Percentiles rank a stretch among this genome's conserved stretches.
Evolutionary conservation across 2,113 vertebrate species (phyloP).

Genomic region (Corvus cornix): DNA sequence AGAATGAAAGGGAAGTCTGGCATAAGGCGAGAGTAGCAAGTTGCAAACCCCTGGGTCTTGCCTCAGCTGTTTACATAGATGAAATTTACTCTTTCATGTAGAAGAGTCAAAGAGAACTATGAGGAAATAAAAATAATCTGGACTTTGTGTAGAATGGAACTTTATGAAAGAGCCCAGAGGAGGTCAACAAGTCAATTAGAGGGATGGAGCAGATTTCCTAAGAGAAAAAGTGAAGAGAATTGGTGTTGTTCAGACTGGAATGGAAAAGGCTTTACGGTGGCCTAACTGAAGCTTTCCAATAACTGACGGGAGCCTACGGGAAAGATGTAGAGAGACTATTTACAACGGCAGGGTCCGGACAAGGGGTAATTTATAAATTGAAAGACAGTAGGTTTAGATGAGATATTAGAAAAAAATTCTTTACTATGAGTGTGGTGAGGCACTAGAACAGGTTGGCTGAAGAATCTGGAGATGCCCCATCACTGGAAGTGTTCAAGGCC

Average conservation of each 20-base stretch:
- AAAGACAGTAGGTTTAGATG: not conserved
- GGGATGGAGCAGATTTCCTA: not conserved
- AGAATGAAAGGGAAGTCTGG: not conserved
- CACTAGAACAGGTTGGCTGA: not conserved
- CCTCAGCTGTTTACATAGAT: not conserved
- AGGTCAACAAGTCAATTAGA: not conserved
- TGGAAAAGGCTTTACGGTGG: not conserved
- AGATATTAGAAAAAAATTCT: too few relatives aligned
- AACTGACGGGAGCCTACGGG: too few relatives aligned
- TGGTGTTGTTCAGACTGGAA: not conserved
- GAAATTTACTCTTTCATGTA: not conserved
- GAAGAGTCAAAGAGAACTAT: not conserved
- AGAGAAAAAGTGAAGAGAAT: not conserved
- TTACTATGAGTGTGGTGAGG: too few relatives aligned
- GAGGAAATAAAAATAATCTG: not conserved
- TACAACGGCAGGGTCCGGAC: not conserved
- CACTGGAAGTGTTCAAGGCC: not conserved
- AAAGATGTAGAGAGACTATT: not conserved
- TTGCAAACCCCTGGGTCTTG: not conserved
- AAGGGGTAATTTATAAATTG: not conserved
- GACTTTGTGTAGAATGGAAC: not conserved
- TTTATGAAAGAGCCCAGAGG: not conserved
- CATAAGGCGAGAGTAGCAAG: fast-evolving
- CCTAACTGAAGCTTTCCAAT: too few relatives aligned
- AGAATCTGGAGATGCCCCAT: not conserved